Evolutionary conservation across 2,888 invertebrate genomes (phyloP), one percentile per base, ranked within the genome.

Genomic region (Deilephila elpenor): DNA sequence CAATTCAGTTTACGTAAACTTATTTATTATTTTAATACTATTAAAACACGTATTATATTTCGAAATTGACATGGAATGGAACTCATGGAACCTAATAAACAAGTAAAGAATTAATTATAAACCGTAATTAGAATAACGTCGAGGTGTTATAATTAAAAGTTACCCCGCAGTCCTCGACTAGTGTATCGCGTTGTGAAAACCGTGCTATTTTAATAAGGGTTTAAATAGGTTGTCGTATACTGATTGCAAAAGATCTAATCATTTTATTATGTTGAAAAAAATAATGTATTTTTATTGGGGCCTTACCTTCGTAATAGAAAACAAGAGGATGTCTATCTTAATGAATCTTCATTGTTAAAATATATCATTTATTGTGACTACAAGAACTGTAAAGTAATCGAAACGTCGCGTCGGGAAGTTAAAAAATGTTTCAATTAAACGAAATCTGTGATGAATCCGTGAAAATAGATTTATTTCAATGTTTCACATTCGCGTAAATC

Each of bases 141-240:
- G 56, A 8, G 32, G 29, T 64, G 59, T 70, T 70, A 17, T 73
- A 70, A 73, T 73, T 73, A 73, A 73, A 73, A 73, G 73, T 73
- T 67, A 5, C 1, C 32, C 62, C 11, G 14, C 44, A 14, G 44
- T 14, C 19, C 56, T 59, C 19, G 29, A 73, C 59, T n/a, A 70
- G 67, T 59, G 59, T 59, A 70, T 17, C 19, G 56, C 51, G 59
- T 70, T 64, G 37, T 64, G 53, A 62, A 14, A 62, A 20, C 44
- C 51, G 25, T 72, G 32, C n/a, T 59, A 59, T 59, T 59, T 37
- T 59, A 59, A 60, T 59, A 8, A 67, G 44, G 25, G 6, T 20
- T 59, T 5, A 25, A 70, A 70, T 19, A 62, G 51, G 51, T 34
- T 11, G 37, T 37, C 51, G 20, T n/a, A 59, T 25, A 44, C n/a